Evolutionary conservation across 2,888 invertebrate genomes (phyloP).

Genomic region (Tenthredo livida): DNA sequence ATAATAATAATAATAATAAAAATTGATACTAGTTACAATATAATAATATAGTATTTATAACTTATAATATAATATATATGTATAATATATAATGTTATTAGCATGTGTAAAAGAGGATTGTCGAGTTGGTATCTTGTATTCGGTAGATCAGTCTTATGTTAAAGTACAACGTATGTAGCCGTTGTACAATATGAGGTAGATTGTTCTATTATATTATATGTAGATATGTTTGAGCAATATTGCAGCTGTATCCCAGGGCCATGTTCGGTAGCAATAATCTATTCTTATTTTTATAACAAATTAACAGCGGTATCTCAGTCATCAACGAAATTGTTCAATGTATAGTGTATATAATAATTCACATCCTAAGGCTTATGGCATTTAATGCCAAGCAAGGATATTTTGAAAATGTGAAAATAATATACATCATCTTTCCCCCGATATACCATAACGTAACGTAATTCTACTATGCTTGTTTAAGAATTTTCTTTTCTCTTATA

Average conservation of each 20-base stretch:
- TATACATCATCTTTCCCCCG: constrained; percentile 56
- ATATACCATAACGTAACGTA: constrained; percentile 51
- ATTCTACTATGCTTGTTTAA: constrained; percentile 47
- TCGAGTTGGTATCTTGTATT: constrained; percentile 53
- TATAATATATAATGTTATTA: constrained; percentile 53
- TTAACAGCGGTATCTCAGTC: constrained; percentile 70
- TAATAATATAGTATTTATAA: constrained; percentile 55
- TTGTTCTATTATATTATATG: constrained; percentile 49
- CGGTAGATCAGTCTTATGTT: constrained; percentile 63
- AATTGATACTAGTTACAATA: constrained; percentile 53
- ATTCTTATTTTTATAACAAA: constrained; percentile 69
- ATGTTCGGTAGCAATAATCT: constrained; percentile 62
- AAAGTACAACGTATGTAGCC: constrained; percentile 57
- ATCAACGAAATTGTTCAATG: constrained; percentile 63
- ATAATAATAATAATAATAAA: constrained; percentile 45
- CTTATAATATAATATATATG: constrained; percentile 55
- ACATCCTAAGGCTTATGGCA: constrained; percentile 56
- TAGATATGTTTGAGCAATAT: constrained; percentile 69
- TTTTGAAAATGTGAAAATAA: constrained; percentile 59
- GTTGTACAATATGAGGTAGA: constrained; percentile 64
- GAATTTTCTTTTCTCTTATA: constrained; percentile 23
- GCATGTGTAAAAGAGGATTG: constrained; percentile 51
- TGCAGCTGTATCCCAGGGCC: constrained; percentile 75
- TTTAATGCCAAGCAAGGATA: constrained; percentile 62
- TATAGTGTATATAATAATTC: constrained; percentile 51